Evolutionary conservation across 2,797 vertebrate species (phyloP), one percentile per base, ranked within the genome.

Genomic region (Pipistrellus pygmaeus): DNA sequence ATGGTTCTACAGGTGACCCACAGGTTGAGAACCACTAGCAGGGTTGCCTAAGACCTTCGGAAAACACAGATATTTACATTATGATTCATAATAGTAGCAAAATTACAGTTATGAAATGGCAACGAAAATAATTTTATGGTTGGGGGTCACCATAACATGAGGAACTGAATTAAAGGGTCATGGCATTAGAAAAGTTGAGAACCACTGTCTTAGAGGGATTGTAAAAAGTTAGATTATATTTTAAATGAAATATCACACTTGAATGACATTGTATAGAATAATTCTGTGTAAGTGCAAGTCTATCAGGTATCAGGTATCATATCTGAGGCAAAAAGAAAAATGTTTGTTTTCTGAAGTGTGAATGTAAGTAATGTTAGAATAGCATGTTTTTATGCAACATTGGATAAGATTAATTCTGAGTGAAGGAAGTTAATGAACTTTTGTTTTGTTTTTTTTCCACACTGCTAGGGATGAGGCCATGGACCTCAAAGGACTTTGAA

Each of bases 391-490:
- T 78, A 51, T 75, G 46, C 78, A 81, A 75, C n/a, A 18, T 72
- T 71, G 68, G n/a, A 23, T 86, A 53, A 2, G 2, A 51, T 72
- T 25, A 71, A 88, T 82, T 2, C 0, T 94, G 90, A 95, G 97
- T 89, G 46, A 44, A 73, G 1, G 69, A 20, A 85, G 8, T n/a
- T n/a, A 32, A n/a, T 30, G 53, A 93, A 90, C 32, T 95, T 95
- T 72, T 14, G 12, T 15, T 0, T 46, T 0, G 18, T 68, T 35
- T 82, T 38, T 41, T 25, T 64, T 91, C 80, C 48, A 57, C 82
- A 66, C 17, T 82, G 32, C 83, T 55, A 66, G 72, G 90, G 85
- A 94, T 90, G 88, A 89, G 94, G 76, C 88, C 57, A 76, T 90
- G 87, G 90, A 62, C 27, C 81, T 35, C 21, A 88, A 78, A 93